A percentile compares a stretch with the other conserved stretches of the same genome.
phyloP scores from a whole-genome alignment of 2,113 vertebrate genomes.

The Recurvirostra avosetta region DNA sequence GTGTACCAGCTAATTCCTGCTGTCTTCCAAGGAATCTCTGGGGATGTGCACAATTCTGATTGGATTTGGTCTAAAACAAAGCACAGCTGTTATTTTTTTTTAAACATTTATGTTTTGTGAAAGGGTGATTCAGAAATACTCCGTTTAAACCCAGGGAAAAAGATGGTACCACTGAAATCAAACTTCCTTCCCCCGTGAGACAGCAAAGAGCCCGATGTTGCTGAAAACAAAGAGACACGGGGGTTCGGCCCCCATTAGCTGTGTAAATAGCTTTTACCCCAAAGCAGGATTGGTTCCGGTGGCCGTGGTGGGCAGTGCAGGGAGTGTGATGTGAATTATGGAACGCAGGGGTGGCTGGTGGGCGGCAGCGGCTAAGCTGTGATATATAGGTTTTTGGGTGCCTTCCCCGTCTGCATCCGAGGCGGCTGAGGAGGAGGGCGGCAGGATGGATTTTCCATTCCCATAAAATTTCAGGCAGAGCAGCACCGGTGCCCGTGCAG shows the following conservation, averaged over 20 bases:
- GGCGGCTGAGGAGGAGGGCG: background rate
- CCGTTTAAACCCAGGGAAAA: background rate
- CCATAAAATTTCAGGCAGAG: conserved; percentile 48
- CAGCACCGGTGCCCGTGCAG: conserved; percentile 8
- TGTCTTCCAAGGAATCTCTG: background rate
- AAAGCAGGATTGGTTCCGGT: background rate
- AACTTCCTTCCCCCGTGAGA: background rate
- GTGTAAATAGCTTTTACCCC: background rate
- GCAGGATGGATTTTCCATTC: conserved; percentile 58
- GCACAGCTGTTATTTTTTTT: background rate
- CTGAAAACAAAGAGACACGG: background rate
- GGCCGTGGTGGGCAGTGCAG: background rate
- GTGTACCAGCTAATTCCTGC: background rate
- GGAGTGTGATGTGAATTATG: conserved; percentile 7
- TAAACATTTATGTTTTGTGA: background rate
- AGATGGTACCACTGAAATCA: background rate
- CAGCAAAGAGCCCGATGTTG: background rate
- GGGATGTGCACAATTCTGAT: conserved; percentile 8
- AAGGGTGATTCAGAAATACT: background rate
- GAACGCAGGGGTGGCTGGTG: background rate
- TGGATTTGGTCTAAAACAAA: conserved; percentile 28
- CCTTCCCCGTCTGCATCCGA: background rate
- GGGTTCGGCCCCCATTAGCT: background rate
- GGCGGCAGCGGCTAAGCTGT: background rate
- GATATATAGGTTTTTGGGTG: background rate